phyloP scores from a whole-genome alignment of 30 jellyfish, hydroid and myxozoan genomes.

The Hydra vulgaris region DNA sequence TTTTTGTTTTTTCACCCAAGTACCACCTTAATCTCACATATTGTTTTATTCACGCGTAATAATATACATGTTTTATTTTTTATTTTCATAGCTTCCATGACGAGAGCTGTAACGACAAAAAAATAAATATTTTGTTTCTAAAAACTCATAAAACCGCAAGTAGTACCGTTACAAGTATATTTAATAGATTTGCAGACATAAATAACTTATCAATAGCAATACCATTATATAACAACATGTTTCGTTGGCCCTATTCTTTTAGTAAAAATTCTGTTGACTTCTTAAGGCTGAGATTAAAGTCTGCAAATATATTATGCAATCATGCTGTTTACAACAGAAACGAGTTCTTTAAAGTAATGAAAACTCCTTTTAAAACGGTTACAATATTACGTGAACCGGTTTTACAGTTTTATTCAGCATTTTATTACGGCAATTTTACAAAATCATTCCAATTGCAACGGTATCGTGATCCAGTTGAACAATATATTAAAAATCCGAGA shows the following conservation, averaged over 20 bases:
- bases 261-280: conserved; percentile 34
- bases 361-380: conserved; percentile 31
- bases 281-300: conserved; percentile 35
- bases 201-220: conserved; percentile 43
- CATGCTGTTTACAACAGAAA: conserved; percentile 46
- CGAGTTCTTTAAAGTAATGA: conserved; percentile 41
- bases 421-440: conserved; percentile 45
- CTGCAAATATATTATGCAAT: conserved; percentile 44
- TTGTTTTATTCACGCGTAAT: too few relatives aligned
- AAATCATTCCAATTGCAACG: conserved; percentile 7
- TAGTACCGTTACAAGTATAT: conserved; percentile 53
- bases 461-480: conserved; percentile 20
- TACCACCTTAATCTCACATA: too few relatives aligned
- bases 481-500: conserved; percentile 12
- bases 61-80: too few relatives aligned
- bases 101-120: neutral
- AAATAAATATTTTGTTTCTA: conserved; percentile 31
- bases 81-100: neutral
- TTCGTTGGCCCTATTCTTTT: conserved; percentile 64
- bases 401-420: conserved; percentile 43
- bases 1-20: too few relatives aligned
- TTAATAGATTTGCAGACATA: conserved; percentile 52
- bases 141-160: conserved; percentile 80
- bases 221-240: conserved; percentile 35
- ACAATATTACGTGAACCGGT: conserved; percentile 67